phyloP scores from a whole-genome alignment of 2,113 vertebrate species.

The Hypomesus transpacificus region DNA sequence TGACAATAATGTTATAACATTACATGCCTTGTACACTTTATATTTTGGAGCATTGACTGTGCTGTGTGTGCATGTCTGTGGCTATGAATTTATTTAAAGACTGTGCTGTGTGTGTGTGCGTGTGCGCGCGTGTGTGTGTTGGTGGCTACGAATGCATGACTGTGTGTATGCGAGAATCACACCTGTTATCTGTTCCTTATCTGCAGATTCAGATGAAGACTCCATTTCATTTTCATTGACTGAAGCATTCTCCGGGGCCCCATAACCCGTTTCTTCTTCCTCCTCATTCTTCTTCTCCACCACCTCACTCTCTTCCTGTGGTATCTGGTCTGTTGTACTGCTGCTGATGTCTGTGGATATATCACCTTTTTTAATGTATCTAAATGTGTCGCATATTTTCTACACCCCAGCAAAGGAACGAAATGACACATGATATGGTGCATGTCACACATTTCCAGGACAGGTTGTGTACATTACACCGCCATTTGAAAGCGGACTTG shows the following conservation, averaged over 20 bases:
- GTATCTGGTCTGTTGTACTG: conserved; percentile 43
- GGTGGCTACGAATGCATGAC: conserved; percentile 14
- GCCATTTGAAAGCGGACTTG: too few relatives aligned
- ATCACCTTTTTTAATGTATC: not conserved
- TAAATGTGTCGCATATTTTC: not conserved
- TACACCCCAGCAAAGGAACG: too few relatives aligned
- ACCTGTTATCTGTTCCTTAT: conserved; percentile 21
- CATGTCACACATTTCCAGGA: too few relatives aligned
- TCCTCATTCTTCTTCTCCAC: not conserved
- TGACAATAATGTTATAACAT: too few relatives aligned
- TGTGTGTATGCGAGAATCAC: conserved; percentile 26
- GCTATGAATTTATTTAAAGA: too few relatives aligned
- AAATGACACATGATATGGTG: too few relatives aligned
- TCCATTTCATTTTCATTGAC: conserved; percentile 41
- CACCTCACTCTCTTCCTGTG: conserved; percentile 20
- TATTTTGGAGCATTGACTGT: too few relatives aligned
- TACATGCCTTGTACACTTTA: too few relatives aligned
- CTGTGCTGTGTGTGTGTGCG: too few relatives aligned
- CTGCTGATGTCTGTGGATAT: conserved; percentile 36
- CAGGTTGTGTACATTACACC: too few relatives aligned
- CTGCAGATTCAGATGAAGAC: not conserved
- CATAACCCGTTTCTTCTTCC: conserved; percentile 37
- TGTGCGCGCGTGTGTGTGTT: not conserved
- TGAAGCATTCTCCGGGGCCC: conserved; percentile 6
- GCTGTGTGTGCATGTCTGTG: too few relatives aligned